Conservation (phyloP, 2,113 vertebrate species). For the Prinia subflava region DNA sequence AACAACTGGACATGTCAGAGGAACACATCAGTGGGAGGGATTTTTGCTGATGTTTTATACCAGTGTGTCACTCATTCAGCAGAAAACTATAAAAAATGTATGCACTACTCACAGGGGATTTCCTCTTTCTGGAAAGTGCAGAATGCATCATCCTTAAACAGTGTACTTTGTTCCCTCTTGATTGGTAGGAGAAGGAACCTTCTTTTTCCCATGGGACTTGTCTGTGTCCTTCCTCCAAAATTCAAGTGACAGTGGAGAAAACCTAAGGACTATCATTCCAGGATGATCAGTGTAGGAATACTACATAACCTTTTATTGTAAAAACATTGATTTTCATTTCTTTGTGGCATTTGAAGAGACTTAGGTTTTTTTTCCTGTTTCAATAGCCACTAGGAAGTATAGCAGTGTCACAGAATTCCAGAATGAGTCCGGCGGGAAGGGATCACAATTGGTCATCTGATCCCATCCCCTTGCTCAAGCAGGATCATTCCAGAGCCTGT, state of each 20-base stretch:
- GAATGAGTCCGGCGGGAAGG: not conserved
- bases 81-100: slow-evolving; percentile 16
- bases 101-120: not conserved
- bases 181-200: not conserved
- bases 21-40: not conserved
- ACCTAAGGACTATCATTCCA: not conserved
- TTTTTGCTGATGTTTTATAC: not conserved
- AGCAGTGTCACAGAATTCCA: not conserved
- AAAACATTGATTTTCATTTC: not conserved
- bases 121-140: not conserved
- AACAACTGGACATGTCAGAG: not conserved
- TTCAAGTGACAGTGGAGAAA: not conserved
- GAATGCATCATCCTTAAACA: not conserved
- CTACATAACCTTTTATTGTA: not conserved
- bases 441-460: fast-evolving
- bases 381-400: not conserved
- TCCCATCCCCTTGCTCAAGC: fast-evolving
- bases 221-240: not conserved
- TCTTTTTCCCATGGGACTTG: not conserved
- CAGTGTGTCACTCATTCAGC: not conserved
- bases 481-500: fast-evolving
- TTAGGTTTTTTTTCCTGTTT: not conserved
- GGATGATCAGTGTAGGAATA: not conserved
- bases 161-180: not conserved
- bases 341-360: not conserved